phyloP scores from a whole-genome alignment of 1,140 invertebrate species.

The Cotesia glomerata region DNA sequence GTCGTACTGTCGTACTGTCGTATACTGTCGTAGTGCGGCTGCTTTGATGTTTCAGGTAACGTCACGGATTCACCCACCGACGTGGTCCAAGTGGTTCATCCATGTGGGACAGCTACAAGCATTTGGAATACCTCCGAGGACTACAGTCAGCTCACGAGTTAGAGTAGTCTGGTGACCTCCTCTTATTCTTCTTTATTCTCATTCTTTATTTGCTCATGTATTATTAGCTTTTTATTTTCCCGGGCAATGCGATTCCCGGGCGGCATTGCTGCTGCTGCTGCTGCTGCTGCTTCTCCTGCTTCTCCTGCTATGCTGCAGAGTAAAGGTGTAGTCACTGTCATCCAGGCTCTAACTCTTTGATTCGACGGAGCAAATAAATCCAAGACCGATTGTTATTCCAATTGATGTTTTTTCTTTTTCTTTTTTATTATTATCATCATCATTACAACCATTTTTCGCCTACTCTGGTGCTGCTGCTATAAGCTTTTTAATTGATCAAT shows the following conservation, averaged over 20 bases:
- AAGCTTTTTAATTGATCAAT: too few relatives aligned
- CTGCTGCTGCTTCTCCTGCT: too few relatives aligned
- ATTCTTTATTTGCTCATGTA: background rate
- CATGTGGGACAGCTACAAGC: conserved; percentile 33
- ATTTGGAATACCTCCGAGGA: conserved; percentile 27
- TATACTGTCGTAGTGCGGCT: background rate
- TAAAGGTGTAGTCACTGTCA: conserved; percentile 13
- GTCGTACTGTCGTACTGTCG: background rate
- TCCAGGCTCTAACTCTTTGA: background rate
- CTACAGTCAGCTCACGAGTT: conserved; percentile 21
- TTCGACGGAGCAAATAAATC: background rate
- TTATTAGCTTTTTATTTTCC: background rate
- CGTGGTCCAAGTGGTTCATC: conserved; percentile 26
- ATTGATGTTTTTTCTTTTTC: too few relatives aligned
- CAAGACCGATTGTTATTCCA: too few relatives aligned
- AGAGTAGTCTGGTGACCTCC: conserved; percentile 5
- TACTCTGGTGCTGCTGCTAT: too few relatives aligned
- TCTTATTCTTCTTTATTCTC: conserved; percentile 1
- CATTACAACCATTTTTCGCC: too few relatives aligned
- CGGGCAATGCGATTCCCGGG: too few relatives aligned
- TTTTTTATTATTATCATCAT: too few relatives aligned
- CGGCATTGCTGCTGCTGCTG: too few relatives aligned
- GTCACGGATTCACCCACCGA: conserved; percentile 20
- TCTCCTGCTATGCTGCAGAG: too few relatives aligned
- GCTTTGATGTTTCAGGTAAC: conserved; percentile 22